A percentile compares a stretch with the other conserved stretches of the same genome.
Evolutionary conservation across 2,888 invertebrate genomes (phyloP).

Genomic region (Notodonta dromedarius): DNA sequence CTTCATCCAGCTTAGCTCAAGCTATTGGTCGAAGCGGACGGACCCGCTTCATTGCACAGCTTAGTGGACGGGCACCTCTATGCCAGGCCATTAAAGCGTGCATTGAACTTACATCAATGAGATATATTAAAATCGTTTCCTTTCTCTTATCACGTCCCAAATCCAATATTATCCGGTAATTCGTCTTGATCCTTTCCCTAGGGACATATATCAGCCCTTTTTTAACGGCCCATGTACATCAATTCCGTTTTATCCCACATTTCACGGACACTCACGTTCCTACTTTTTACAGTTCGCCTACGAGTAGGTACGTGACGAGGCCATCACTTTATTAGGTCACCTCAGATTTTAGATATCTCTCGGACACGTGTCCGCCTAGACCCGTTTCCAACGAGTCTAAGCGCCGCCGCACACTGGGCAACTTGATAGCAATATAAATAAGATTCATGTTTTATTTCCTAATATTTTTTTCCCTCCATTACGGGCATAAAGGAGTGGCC

Average conservation of each 20-base stretch:
- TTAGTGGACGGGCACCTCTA: too few species aligned
- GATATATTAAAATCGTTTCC: conserved; percentile 16
- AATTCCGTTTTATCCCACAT: conserved; percentile 32
- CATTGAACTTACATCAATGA: neutral
- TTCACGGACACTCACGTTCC: conserved; percentile 27
- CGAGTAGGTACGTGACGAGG: conserved; percentile 23
- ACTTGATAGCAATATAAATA: too few species aligned
- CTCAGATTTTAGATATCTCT: conserved; percentile 15
- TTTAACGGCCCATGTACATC: conserved; percentile 39
- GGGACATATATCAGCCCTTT: conserved; percentile 33
- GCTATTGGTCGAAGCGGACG: too few species aligned
- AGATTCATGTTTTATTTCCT: too few species aligned
- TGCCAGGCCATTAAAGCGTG: neutral
- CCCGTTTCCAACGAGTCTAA: too few species aligned
- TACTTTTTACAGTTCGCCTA: conserved; percentile 38
- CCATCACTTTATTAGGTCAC: conserved; percentile 12
- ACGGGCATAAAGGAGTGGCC: too few species aligned
- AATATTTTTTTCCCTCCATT: too few species aligned
- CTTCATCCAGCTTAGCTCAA: too few species aligned
- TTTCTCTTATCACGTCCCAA: conserved; percentile 26
- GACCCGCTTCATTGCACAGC: too few species aligned
- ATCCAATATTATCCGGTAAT: conserved; percentile 38
- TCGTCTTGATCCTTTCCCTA: conserved; percentile 31
- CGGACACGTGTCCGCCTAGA: neutral
- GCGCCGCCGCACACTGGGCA: too few species aligned